These are phyloP conservation scores for Gibbula magus DNA, from an alignment of 2,888 invertebrate genomes.

Conservation along the genomic window DNA sequence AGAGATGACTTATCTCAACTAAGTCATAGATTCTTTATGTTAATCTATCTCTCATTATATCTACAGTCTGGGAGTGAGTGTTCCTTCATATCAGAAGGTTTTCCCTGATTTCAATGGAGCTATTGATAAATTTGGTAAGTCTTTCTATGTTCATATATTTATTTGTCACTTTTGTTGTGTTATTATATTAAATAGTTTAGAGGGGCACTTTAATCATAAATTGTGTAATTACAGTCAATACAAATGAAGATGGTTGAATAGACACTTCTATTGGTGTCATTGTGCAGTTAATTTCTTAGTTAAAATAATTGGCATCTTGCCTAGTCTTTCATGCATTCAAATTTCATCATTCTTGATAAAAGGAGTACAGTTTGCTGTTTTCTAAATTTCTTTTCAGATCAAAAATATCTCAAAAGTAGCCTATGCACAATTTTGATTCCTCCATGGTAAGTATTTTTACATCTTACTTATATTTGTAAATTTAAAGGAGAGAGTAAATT, in stretches of 20 bases:
- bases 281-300: no score
- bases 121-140: constrained; percentile 30
- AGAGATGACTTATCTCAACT: background rate
- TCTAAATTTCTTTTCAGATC: background rate
- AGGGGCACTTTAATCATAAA: no score
- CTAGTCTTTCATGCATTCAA: no score
- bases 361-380: no score
- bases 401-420: constrained; percentile 5
- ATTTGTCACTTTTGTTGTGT: background rate
- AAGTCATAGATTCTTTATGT: background rate
- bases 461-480: no score
- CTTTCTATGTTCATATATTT: background rate
- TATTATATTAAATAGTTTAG: no score
- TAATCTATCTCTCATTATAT: constrained; percentile 1
- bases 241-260: no score
- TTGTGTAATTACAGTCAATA: no score
- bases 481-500: background rate
- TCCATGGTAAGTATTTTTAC: constrained; percentile 40
- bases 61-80: constrained; percentile 56
- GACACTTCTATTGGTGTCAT: no score
- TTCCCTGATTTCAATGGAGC: constrained; percentile 40
- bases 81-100: constrained; percentile 52
- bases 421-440: constrained; percentile 40
- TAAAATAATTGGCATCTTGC: no score
- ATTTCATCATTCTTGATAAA: no score